These are phyloP conservation scores for Engystomops pustulosus DNA, from an alignment of 2,113 vertebrate genomes.

Conservation along the genomic window DNA sequence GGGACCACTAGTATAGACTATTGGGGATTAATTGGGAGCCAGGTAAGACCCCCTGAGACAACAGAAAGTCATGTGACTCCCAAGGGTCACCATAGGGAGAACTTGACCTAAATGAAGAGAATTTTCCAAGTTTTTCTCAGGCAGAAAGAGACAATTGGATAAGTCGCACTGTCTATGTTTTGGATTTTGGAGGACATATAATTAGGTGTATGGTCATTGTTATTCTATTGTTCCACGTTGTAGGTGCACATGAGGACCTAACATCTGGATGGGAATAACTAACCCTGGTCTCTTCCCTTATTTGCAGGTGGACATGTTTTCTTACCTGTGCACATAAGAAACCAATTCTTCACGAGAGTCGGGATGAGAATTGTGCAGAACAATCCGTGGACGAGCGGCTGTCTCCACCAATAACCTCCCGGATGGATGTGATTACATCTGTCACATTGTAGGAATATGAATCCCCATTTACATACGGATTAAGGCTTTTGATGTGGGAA, in stretches of 20 bases:
- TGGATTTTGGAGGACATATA: too few relatives aligned
- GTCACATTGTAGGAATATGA: slow-evolving; percentile 23
- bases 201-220: too few relatives aligned
- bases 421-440: background rate
- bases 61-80: too few relatives aligned
- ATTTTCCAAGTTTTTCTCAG: too few relatives aligned
- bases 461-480: slow-evolving; percentile 5
- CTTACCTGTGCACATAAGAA: background rate
- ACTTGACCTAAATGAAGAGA: too few relatives aligned
- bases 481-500: background rate
- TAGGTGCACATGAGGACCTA: background rate
- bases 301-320: slow-evolving; percentile 13
- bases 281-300: background rate
- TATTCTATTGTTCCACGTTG: too few relatives aligned
- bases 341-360: background rate
- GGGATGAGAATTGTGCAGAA: background rate
- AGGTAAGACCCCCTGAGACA: too few relatives aligned
- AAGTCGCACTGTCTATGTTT: too few relatives aligned
- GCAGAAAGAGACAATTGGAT: too few relatives aligned
- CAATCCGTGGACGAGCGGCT: background rate
- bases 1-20: too few relatives aligned
- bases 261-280: background rate
- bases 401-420: slow-evolving; percentile 7
- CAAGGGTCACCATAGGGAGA: too few relatives aligned
- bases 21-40: too few relatives aligned